These are phyloP conservation scores for Argentina silus DNA, from an alignment of 2,797 vertebrate species.

Conservation along the genomic window DNA sequence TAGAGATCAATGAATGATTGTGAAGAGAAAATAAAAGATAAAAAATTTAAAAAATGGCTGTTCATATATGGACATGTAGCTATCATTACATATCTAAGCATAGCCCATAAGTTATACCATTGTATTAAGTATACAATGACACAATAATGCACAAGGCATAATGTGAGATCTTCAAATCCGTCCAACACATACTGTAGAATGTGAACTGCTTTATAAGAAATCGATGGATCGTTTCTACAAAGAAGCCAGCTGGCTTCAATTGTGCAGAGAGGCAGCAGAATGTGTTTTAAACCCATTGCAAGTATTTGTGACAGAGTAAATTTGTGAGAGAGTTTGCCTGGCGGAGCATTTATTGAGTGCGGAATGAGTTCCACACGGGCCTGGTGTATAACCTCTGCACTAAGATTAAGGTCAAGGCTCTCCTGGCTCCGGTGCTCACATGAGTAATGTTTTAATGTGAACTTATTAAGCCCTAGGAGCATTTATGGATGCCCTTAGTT, in stretches of 20 bases:
- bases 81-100: no score
- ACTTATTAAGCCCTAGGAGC: constrained; percentile 41
- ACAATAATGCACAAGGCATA: no score
- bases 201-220: constrained; percentile 39
- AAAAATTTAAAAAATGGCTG: no score
- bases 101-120: no score
- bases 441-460: constrained; percentile 67
- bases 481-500: constrained; percentile 46
- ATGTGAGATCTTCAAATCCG: neutral
- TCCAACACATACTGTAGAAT: constrained; percentile 32
- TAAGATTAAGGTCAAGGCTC: constrained; percentile 62
- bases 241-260: constrained; percentile 44
- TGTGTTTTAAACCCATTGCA: constrained; percentile 54
- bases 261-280: constrained; percentile 47
- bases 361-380: constrained; percentile 48
- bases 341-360: constrained; percentile 59
- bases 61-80: no score
- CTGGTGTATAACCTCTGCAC: constrained; percentile 57
- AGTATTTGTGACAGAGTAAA: constrained; percentile 64
- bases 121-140: no score
- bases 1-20: no score
- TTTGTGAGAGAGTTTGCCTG: constrained; percentile 60
- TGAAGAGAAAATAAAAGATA: no score
- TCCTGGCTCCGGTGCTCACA: constrained; percentile 46
- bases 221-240: constrained; percentile 36